Conservation (phyloP, 2,113 vertebrate genomes). For the Zosterops hypoxanthus region DNA sequence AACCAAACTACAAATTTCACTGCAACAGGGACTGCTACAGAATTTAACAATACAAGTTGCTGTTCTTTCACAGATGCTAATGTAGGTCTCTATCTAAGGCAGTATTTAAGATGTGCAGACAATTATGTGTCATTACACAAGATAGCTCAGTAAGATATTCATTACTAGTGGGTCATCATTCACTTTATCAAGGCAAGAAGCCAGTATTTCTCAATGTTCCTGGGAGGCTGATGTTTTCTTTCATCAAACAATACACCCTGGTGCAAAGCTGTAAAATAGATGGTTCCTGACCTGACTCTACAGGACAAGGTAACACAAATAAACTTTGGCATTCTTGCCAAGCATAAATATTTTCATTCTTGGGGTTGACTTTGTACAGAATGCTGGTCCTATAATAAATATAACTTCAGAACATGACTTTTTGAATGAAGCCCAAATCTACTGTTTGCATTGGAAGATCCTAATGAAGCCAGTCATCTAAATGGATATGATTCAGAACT, state of each 20-base stretch:
- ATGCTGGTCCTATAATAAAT: conserved; percentile 45
- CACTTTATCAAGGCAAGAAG: conserved; percentile 8
- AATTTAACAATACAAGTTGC: not conserved
- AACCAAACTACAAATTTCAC: not conserved
- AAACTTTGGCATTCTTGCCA: conserved; percentile 40
- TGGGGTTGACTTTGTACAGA: conserved; percentile 20
- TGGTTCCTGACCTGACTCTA: conserved; percentile 6
- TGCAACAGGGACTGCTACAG: not conserved
- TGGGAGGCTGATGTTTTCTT: not conserved
- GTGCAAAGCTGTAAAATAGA: conserved; percentile 42
- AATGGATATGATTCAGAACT: conserved; percentile 38
- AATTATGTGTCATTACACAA: not conserved
- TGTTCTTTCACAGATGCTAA: not conserved
- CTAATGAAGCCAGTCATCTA: conserved; percentile 37
- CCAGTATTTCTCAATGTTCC: not conserved
- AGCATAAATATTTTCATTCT: conserved; percentile 66
- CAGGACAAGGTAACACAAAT: conserved; percentile 49
- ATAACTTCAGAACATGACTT: conserved; percentile 10
- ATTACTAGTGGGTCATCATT: not conserved
- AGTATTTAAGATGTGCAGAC: not conserved
- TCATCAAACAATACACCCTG: conserved; percentile 19
- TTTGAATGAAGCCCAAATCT: conserved; percentile 48
- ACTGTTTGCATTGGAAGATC: conserved; percentile 65
- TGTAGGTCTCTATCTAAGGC: not conserved
- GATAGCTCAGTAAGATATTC: not conserved